These are phyloP conservation scores for Halesus radiatus DNA, from an alignment of 1,140 invertebrate genomes.

Conservation along the genomic window DNA sequence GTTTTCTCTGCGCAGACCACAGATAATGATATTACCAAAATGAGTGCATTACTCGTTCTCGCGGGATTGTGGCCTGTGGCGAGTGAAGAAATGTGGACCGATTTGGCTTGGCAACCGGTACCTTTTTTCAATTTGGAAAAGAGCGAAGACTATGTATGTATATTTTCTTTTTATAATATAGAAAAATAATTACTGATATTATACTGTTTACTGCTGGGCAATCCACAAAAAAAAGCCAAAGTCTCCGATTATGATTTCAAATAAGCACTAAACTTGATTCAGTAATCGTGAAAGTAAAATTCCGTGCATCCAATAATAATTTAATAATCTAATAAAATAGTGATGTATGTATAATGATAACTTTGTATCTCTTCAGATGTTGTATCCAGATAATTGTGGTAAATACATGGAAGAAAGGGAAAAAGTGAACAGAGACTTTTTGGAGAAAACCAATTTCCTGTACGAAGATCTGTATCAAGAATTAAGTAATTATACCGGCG, in stretches of 20 bases:
- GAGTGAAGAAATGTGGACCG: conserved; percentile 72
- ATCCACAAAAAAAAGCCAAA: not conserved
- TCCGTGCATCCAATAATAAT: too few relatives aligned
- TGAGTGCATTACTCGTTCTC: conserved; percentile 80
- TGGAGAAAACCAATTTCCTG: conserved; percentile 62
- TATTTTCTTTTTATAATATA: not conserved
- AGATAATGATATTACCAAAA: conserved; percentile 80
- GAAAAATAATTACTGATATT: not conserved
- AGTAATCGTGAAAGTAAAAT: not conserved
- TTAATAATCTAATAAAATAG: too few relatives aligned
- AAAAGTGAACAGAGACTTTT: conserved; percentile 62
- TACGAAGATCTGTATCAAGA: conserved; percentile 67
- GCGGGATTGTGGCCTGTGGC: conserved; percentile 78
- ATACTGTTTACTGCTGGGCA: not conserved
- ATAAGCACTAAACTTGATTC: not conserved
- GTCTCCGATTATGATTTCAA: not conserved
- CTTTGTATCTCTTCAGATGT: conserved; percentile 60
- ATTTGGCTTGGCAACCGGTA: conserved; percentile 79
- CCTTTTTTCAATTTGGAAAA: conserved; percentile 66
- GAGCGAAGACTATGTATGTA: conserved; percentile 64
- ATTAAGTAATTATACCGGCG: conserved; percentile 67
- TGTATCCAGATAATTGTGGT: conserved; percentile 68
- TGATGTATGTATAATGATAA: too few relatives aligned
- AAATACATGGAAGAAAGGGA: conserved; percentile 66
- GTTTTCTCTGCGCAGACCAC: conserved; percentile 74